A percentile compares a stretch with the other conserved stretches of the same genome.
phyloP scores from a whole-genome alignment of 2,797 vertebrate species.

The Thripadectes ignobilis region DNA sequence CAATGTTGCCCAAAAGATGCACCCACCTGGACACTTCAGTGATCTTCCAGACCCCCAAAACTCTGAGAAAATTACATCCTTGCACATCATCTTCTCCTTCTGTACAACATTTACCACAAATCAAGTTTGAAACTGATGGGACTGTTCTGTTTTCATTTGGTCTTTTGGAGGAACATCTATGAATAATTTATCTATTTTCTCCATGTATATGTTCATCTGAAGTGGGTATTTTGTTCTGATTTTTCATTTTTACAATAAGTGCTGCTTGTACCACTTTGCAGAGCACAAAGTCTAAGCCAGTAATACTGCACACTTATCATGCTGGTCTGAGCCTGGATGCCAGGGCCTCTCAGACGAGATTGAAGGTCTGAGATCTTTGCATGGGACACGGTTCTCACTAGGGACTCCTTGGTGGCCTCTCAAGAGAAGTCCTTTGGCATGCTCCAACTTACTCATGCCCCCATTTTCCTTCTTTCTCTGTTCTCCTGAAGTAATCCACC shows the following conservation, averaged over 20 bases:
- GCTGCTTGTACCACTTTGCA: not conserved
- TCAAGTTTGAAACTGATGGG: not conserved
- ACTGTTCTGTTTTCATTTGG: not conserved
- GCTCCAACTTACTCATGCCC: fast-evolving
- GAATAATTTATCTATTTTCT: not conserved
- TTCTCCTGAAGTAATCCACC: not conserved
- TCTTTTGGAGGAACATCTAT: not conserved
- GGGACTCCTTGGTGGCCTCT: not conserved
- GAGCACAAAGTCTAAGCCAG: not conserved
- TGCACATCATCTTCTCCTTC: not conserved
- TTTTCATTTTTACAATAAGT: not conserved
- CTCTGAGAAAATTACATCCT: not conserved
- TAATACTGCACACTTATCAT: not conserved
- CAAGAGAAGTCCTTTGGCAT: fast-evolving
- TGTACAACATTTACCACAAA: not conserved
- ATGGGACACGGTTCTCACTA: fast-evolving
- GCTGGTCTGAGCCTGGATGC: not conserved
- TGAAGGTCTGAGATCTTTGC: not conserved
- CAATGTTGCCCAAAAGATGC: not conserved
- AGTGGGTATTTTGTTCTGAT: not conserved
- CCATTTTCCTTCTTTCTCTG: not conserved
- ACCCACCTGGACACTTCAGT: not conserved
- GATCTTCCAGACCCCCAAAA: not conserved
- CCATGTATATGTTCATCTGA: not conserved
- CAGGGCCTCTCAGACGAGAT: not conserved